Evolutionary conservation across 1,140 invertebrate genomes (phyloP).

Genomic region (Popillia japonica): DNA sequence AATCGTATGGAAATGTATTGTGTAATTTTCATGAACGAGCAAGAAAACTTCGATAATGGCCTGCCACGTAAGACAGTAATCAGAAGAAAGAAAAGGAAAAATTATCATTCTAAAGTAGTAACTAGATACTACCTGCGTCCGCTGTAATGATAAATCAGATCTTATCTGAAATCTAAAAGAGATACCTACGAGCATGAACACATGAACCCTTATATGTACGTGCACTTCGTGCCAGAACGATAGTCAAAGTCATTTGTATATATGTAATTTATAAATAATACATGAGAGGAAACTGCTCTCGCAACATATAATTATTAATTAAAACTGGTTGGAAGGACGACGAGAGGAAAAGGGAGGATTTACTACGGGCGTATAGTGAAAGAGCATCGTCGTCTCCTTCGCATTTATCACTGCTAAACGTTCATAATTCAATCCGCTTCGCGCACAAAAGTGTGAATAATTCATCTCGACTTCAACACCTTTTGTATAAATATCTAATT

Average conservation of each 20-base stretch:
- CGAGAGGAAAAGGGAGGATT: background rate
- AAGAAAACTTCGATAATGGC: no score
- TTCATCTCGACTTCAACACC: conserved; percentile 23
- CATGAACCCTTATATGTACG: background rate
- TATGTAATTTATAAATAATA: conserved; percentile 28
- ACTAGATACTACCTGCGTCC: conserved; percentile 9
- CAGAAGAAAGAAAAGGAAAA: background rate
- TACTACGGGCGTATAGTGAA: background rate
- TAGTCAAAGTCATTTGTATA: background rate
- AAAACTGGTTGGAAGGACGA: background rate
- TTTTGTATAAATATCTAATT: conserved; percentile 35
- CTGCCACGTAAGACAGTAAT: no score
- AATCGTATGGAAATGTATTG: no score
- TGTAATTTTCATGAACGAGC: no score
- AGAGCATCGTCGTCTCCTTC: conserved; percentile 16
- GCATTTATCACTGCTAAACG: conserved; percentile 27
- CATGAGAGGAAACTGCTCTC: background rate
- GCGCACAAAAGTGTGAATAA: conserved; percentile 21
- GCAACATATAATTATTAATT: conserved; percentile 24
- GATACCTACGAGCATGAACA: background rate
- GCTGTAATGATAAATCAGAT: conserved; percentile 7
- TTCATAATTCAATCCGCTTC: conserved; percentile 32
- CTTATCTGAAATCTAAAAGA: conserved; percentile 4
- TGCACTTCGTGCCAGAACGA: background rate
- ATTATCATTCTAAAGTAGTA: conserved; percentile 8